Evolutionary conservation across 1,140 invertebrate genomes (phyloP), one percentile per base, ranked within the genome.

Genomic region (Halictus rubicundus): DNA sequence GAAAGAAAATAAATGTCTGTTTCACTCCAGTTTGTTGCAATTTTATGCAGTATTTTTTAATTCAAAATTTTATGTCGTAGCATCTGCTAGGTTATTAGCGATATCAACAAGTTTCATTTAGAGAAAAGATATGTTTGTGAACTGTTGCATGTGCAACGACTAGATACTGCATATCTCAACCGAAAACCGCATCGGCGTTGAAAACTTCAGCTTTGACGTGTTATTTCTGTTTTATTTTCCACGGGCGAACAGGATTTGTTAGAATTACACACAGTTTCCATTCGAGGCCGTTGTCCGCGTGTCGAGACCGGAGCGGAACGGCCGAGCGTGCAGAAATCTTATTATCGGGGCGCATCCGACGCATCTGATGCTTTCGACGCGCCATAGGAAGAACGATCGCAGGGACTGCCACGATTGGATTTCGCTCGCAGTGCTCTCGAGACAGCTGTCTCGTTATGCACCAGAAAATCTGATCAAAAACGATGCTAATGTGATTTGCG

Each of bases 401-500:
- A 2, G 27, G 27, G 32, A 42, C 9, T 16, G 14, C n/a, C 39
- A 9, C 52, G 49, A 78, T 59, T 82, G 74, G 42, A 60, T 78
- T 69, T 82, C 69, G 4, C 1, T 46, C 37, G 19, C 46, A 32
- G 16, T 6, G 8, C 16, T 12, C 3, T 14, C 14, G 16, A 32
- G 54, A 60, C 52, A 57, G 60, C 49, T 68, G 54, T 64, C 54
- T 71, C 72, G 27, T 49, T 68, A 64, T 68, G 27, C 39, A 10
- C 27, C 2, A 0, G 64, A 23, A 63, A 78, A 75, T 80, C 57
- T 16, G 54, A 59, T 37, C 37, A 39, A 14, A 42, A 39, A n/a
- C 42, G 64, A 42, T 23, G 21, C n/a, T 80, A 57, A 76, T 46
- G 37, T n/a, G 42, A 80, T 80, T 63, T 68, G 19, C 14, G 14